These are phyloP conservation scores for Rhinichthys osculus DNA, from an alignment of 2,797 vertebrate species.

Conservation along the genomic window DNA sequence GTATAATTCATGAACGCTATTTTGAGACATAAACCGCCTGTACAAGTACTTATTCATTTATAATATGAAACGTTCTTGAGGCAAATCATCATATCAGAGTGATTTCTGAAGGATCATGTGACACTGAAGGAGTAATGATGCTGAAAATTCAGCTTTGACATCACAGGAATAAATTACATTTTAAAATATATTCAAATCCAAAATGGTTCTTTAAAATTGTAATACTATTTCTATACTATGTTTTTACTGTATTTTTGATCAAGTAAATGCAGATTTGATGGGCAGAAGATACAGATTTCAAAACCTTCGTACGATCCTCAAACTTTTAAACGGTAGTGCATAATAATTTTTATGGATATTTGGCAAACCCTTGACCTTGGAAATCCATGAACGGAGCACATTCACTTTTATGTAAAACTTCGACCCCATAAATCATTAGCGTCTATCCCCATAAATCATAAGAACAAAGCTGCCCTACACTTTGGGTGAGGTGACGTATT, in stretches of 20 bases:
- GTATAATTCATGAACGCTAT: background rate
- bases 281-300: background rate
- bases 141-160: too few species aligned
- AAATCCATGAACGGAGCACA: background rate
- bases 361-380: background rate
- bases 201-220: background rate
- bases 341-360: background rate
- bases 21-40: too few species aligned
- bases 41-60: too few species aligned
- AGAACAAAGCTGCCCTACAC: background rate
- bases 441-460: background rate
- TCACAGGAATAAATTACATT: too few species aligned
- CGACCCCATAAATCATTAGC: background rate
- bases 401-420: background rate
- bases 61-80: too few species aligned
- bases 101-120: too few species aligned
- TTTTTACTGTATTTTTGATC: background rate
- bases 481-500: background rate
- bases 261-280: background rate
- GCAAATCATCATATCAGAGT: too few species aligned
- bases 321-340: background rate
- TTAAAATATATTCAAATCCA: too few species aligned
- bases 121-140: too few species aligned
- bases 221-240: background rate
- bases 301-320: too few species aligned